Base-by-base conservation (phyloP, 2,888 invertebrate genomes). In the Trachelus troglodyta region DNA sequence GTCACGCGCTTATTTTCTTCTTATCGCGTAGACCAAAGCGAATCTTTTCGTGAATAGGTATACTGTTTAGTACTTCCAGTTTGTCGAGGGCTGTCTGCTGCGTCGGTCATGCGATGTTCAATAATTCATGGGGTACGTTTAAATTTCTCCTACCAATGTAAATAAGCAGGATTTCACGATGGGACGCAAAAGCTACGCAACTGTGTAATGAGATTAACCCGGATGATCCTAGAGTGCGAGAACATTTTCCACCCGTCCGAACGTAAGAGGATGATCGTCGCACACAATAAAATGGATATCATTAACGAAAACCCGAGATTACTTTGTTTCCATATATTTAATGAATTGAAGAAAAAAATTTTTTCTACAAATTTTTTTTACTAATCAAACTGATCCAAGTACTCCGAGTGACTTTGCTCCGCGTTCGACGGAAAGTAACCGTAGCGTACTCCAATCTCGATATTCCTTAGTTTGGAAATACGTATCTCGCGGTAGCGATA, bases 121-220 rank as follows among this genome's bases (percentile, higher is more conserved):
- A 83, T 81, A 79, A 81, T 81, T 77, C 77, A 75, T 76, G 30
- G 74, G 69, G 37, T 12, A 56, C 56, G 56, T 77, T 76, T 83
- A 77, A 78, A 80, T 80, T 77, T 78, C 80, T 81, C 75, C 76
- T 78, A 75, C 77, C 73, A 35, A 73, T 40, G 74, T 69, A 77
- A 80, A 79, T 78, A 80, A 79, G 76, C 77, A 75, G 79, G 79
- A 77, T 78, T 82, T 79, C 73, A 74, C 9, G 56, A 74, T 12
- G 75, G 77, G 81, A 40, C 78, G 77, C 68, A 79, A 77, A 81
- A 82, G 79, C 78, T 79, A 79, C 77, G 77, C 75, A 75, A 73
- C 76, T 79, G 77, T 79, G 77, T 80, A 81, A 81, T 74, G 75
- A 76, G 77, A 81, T 81, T 81, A 81, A 56, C 56, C 56, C 23